Percentiles rank a stretch among this genome's conserved stretches.
phyloP scores from a whole-genome alignment of 2,888 invertebrate species.

The Stegophylla sp. region DNA sequence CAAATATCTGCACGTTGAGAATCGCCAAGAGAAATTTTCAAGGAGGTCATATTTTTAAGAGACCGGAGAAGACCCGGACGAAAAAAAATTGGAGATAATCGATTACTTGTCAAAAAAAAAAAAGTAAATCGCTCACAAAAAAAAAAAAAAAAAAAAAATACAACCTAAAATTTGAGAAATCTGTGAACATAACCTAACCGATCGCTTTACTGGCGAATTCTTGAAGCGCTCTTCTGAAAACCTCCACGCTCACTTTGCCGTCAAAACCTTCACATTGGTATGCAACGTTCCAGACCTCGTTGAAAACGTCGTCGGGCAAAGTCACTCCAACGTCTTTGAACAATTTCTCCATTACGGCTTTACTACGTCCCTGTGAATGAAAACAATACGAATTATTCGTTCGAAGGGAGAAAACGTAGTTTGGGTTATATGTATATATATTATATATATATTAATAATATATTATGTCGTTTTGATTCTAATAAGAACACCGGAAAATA shows the following conservation, averaged over 20 bases:
- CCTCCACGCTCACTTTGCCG: constrained; percentile 26
- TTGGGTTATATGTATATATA: no score
- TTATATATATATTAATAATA: no score
- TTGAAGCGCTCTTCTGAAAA: constrained; percentile 8
- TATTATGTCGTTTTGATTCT: no score
- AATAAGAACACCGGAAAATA: no score
- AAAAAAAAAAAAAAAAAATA: neutral
- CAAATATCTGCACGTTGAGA: constrained; percentile 19
- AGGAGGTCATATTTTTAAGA: neutral
- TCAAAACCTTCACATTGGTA: constrained; percentile 2
- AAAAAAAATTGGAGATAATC: neutral
- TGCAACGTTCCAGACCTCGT: constrained; percentile 24
- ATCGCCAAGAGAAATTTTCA: constrained; percentile 20
- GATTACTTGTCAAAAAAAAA: neutral
- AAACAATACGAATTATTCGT: no score
- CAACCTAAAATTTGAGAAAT: no score
- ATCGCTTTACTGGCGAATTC: neutral
- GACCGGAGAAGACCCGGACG: constrained; percentile 8
- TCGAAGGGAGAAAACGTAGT: neutral
- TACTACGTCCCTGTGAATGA: constrained; percentile 8
- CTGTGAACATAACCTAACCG: no score
- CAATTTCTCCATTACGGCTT: constrained; percentile 23
- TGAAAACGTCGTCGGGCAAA: constrained; percentile 13
- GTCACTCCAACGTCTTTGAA: neutral
- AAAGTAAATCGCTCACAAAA: no score